Conservation (phyloP, 2,113 vertebrate species). For the Ahaetulla prasina region DNA sequence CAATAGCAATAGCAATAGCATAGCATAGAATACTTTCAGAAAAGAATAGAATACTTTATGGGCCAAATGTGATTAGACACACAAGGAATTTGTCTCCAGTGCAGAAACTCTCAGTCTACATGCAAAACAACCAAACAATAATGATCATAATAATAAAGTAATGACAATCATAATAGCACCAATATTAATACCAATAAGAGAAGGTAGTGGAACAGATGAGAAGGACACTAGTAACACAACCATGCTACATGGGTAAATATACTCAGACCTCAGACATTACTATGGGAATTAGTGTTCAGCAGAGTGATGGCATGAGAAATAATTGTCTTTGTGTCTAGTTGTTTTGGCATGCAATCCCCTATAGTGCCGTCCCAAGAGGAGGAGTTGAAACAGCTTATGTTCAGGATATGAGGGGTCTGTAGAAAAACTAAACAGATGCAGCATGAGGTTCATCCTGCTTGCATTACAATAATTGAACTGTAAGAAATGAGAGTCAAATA, state of each 20-base stretch:
- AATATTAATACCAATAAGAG: not conserved
- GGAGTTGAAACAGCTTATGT: not conserved
- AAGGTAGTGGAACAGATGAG: not conserved
- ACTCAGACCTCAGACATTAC: not conserved
- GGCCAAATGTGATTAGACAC: not conserved
- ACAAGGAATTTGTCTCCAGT: not conserved
- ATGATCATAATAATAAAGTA: too few species aligned
- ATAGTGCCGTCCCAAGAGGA: not conserved
- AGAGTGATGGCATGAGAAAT: not conserved
- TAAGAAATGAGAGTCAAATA: not conserved
- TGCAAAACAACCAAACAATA: not conserved
- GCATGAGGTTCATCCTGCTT: too few species aligned
- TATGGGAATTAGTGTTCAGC: not conserved
- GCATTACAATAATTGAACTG: not conserved
- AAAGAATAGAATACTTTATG: not conserved
- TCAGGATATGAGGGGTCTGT: not conserved
- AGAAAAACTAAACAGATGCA: not conserved
- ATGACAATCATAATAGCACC: not conserved
- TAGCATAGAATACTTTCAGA: not conserved
- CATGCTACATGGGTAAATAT: not conserved
- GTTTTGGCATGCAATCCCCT: not conserved
- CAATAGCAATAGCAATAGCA: too few species aligned
- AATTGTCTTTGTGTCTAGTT: not conserved
- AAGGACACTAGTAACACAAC: not conserved
- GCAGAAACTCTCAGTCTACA: not conserved